Evolutionary conservation across 2,888 invertebrate genomes (phyloP).

Genomic region (Phaonia tiefii): DNA sequence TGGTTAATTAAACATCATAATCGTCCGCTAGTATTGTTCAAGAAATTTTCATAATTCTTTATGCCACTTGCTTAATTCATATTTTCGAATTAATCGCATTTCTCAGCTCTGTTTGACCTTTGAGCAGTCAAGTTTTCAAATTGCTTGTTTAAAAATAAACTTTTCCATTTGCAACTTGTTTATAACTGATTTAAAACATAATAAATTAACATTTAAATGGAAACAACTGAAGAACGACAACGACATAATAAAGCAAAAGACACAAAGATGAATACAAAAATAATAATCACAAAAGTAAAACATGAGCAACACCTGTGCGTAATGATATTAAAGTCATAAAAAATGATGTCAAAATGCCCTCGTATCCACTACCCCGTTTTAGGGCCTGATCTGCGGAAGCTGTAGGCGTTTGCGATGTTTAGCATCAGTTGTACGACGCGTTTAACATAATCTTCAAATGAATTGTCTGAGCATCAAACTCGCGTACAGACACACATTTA

Average conservation of each 20-base stretch:
- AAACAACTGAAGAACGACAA: no score
- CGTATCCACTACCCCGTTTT: neutral
- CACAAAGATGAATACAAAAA: neutral
- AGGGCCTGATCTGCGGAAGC: neutral
- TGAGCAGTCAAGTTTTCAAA: neutral
- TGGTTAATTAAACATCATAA: no score
- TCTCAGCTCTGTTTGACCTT: neutral
- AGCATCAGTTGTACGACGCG: constrained; percentile 21
- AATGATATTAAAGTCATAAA: constrained; percentile 16
- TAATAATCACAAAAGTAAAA: constrained; percentile 31
- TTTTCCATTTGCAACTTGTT: constrained; percentile 3
- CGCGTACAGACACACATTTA: no score
- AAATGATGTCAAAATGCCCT: constrained; percentile 3
- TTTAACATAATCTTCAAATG: constrained; percentile 15
- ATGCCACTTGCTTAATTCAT: no score
- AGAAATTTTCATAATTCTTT: no score
- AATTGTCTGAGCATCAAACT: neutral
- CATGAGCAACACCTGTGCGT: constrained; percentile 34
- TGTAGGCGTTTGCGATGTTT: neutral
- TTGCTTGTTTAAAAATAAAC: neutral
- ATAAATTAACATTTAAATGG: constrained; percentile 41
- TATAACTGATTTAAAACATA: constrained; percentile 33
- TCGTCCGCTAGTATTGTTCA: no score
- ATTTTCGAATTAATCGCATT: no score
- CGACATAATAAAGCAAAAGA: neutral